Percentiles rank a stretch among this genome's conserved stretches.
Evolutionary conservation across 2,797 vertebrate genomes (phyloP).

Genomic region (Acanthiza pusilla): DNA sequence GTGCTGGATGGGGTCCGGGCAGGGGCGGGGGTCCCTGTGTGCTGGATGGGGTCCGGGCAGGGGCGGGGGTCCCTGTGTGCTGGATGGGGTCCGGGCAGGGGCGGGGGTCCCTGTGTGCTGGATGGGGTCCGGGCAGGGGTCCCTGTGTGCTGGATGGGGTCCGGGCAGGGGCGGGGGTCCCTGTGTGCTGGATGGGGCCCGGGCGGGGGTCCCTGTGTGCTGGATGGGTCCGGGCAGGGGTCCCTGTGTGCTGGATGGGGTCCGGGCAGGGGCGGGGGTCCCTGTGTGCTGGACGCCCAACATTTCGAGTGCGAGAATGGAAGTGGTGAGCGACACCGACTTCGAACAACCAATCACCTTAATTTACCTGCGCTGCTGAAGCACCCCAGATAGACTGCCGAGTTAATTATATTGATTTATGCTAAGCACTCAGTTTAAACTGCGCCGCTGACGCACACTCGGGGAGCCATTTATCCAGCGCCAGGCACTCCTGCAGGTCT

Average conservation of each 20-base stretch:
- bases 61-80: neutral
- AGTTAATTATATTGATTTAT: neutral
- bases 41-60: neutral
- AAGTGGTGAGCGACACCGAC: neutral
- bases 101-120: too few species aligned
- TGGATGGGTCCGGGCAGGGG: too few species aligned
- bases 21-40: neutral
- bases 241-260: too few species aligned
- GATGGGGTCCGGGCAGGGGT: too few species aligned
- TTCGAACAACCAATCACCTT: neutral
- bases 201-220: too few species aligned
- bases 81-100: too few species aligned
- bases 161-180: too few species aligned
- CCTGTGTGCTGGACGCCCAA: fast-evolving
- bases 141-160: too few species aligned
- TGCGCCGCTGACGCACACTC: neutral
- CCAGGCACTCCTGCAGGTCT: neutral
- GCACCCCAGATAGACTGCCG: neutral
- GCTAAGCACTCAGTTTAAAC: neutral
- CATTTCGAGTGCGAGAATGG: fast-evolving
- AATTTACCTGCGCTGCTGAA: neutral
- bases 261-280: neutral
- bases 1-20: too few species aligned
- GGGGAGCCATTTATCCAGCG: neutral
- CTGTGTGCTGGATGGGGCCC: too few species aligned